Percentiles rank a stretch among this genome's conserved stretches.
Evolutionary conservation across 2,888 invertebrate species (phyloP).

Genomic region (Apamea epomidion): DNA sequence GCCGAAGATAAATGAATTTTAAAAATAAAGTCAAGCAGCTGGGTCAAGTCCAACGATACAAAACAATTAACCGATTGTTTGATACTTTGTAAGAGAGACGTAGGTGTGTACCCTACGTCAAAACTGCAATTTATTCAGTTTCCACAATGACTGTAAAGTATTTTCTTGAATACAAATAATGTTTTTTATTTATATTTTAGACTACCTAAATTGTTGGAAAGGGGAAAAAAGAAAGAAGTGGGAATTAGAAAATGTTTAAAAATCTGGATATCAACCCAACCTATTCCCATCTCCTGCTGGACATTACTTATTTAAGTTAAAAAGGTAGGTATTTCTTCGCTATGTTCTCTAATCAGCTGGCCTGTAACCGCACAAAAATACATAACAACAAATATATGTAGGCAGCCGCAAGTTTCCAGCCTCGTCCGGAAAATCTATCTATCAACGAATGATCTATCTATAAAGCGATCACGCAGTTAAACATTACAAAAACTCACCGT

Average conservation of each 20-base stretch:
- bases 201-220: neutral
- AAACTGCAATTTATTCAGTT: neutral
- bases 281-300: neutral
- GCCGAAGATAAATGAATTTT: conserved; percentile 65
- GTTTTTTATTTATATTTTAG: neutral
- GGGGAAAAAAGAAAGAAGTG: neutral
- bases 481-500: conserved; percentile 91
- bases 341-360: conserved; percentile 3
- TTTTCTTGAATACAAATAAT: neutral
- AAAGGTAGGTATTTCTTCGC: neutral
- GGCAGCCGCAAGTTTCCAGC: conserved; percentile 23
- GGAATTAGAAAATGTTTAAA: neutral
- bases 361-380: conserved; percentile 1
- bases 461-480: conserved; percentile 15
- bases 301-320: neutral
- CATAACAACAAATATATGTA: conserved; percentile 30
- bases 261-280: neutral
- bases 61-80: conserved; percentile 50
- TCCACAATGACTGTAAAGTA: neutral
- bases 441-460: conserved; percentile 15
- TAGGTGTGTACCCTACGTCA: neutral
- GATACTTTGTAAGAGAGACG: conserved; percentile 6
- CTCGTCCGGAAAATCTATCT: conserved; percentile 25
- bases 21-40: conserved; percentile 70
- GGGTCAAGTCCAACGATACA: conserved; percentile 70